A percentile compares a stretch with the other conserved stretches of the same genome.
phyloP scores from a whole-genome alignment of 2,888 invertebrate genomes.

The Actias luna region DNA sequence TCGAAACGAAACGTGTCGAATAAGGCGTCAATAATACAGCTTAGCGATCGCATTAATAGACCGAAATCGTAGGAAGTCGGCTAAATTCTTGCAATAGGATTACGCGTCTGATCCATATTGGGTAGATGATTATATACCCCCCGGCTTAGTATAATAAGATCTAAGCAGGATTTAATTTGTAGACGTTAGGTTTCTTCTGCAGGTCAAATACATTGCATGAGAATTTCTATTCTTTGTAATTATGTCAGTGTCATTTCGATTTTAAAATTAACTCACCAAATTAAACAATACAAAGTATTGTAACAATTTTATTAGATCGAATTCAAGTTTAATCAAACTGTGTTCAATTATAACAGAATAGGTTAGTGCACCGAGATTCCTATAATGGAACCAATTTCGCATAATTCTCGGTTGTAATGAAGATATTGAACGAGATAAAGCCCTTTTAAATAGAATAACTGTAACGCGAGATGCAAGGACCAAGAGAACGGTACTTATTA shows the following conservation, averaged over 20 bases:
- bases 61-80: slow-evolving; percentile 51
- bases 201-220: neutral
- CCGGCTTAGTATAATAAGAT: slow-evolving; percentile 50
- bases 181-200: slow-evolving; percentile 9
- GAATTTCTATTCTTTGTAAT: neutral
- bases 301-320: neutral
- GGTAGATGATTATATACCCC: slow-evolving; percentile 56
- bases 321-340: neutral
- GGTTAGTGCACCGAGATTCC: slow-evolving; percentile 21
- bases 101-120: slow-evolving; percentile 59
- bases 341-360: slow-evolving; percentile 18
- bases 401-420: slow-evolving; percentile 35
- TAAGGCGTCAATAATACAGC: slow-evolving; percentile 37
- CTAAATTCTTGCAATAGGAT: slow-evolving; percentile 42
- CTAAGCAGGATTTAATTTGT: slow-evolving; percentile 36
- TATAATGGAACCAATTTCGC: slow-evolving; percentile 23
- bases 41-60: slow-evolving; percentile 37
- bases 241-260: neutral
- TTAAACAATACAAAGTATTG: neutral
- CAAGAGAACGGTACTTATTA: slow-evolving; percentile 53
- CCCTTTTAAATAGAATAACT: slow-evolving; percentile 48
- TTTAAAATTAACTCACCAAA: neutral
- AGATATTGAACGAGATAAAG: slow-evolving; percentile 55
- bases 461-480: slow-evolving; percentile 34
- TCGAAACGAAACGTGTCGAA: slow-evolving; percentile 20